These are phyloP conservation scores for Lutjanus argentimaculatus DNA, from an alignment of 2,797 vertebrate genomes.

Conservation along the genomic window DNA sequence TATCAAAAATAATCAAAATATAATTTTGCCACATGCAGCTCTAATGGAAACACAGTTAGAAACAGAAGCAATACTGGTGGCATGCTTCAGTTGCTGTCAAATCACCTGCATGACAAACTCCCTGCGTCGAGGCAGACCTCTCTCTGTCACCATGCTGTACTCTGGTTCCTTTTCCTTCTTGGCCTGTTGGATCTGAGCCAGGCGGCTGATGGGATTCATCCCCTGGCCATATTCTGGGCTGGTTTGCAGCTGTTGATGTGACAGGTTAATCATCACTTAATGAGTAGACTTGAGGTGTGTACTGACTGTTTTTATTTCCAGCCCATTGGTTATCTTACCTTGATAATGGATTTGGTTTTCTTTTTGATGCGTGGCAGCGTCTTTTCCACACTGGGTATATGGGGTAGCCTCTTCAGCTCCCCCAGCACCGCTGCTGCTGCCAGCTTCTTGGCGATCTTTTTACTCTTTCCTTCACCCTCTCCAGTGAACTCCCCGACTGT, in stretches of 20 bases:
- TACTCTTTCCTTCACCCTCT: slow-evolving; percentile 98
- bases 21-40: too few species aligned
- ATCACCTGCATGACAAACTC: slow-evolving; percentile 95
- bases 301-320: neutral
- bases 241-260: slow-evolving; percentile 89
- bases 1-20: too few species aligned
- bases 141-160: slow-evolving; percentile 94
- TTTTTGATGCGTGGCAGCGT: slow-evolving; percentile 98
- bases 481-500: slow-evolving; percentile 94
- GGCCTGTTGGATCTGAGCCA: slow-evolving; percentile 99
- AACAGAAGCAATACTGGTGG: neutral
- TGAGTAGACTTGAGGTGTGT: neutral
- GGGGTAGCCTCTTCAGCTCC: slow-evolving; percentile 93
- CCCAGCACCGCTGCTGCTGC: slow-evolving; percentile 94
- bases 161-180: slow-evolving; percentile 99
- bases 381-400: slow-evolving; percentile 93
- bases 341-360: slow-evolving; percentile 98
- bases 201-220: slow-evolving; percentile 98
- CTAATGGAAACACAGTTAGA: too few species aligned
- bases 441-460: slow-evolving; percentile 99
- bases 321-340: slow-evolving; percentile 84
- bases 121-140: slow-evolving; percentile 94
- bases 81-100: neutral
- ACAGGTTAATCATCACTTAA: slow-evolving; percentile 40
- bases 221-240: slow-evolving; percentile 97